Percentiles rank a stretch among this genome's conserved stretches.
These are phyloP conservation scores for Istiophorus platypterus DNA, from an alignment of 2,113 vertebrate genomes.

Conservation along the genomic window DNA sequence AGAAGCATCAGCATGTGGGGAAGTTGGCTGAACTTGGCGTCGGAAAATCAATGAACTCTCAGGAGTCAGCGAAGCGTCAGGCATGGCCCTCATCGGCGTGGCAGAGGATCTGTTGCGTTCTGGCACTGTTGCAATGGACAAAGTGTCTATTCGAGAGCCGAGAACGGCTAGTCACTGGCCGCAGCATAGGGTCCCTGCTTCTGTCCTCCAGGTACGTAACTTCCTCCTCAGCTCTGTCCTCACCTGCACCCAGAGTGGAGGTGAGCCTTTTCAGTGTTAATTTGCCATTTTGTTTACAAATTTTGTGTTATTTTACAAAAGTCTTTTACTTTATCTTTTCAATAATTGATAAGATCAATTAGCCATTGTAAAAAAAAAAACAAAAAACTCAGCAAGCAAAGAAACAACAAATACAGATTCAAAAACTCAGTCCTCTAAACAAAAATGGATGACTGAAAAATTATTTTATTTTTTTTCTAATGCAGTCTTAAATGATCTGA, in stretches of 20 bases:
- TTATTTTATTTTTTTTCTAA: not conserved
- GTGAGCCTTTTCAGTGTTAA: not conserved
- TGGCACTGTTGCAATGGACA: constrained; percentile 64
- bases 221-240: constrained; percentile 87
- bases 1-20: constrained; percentile 16
- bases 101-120: constrained; percentile 52
- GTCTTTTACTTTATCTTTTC: too few relatives aligned
- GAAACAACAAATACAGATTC: too few relatives aligned
- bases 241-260: constrained; percentile 76
- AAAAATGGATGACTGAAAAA: not conserved
- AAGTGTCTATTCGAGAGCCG: constrained; percentile 45
- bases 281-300: not conserved
- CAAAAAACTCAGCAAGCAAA: too few relatives aligned
- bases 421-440: too few relatives aligned
- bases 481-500: not conserved
- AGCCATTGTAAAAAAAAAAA: too few relatives aligned
- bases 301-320: not conserved
- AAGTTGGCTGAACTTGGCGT: not conserved
- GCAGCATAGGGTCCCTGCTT: constrained; percentile 75
- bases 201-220: constrained; percentile 83
- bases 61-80: constrained; percentile 38
- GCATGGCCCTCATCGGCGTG: constrained; percentile 15
- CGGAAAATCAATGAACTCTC: constrained; percentile 41
- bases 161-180: constrained; percentile 78
- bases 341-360: too few relatives aligned